Percentiles rank a stretch among this genome's conserved stretches.
Conservation (phyloP, 2,113 vertebrate genomes). For the Pyxicephalus adspersus region DNA sequence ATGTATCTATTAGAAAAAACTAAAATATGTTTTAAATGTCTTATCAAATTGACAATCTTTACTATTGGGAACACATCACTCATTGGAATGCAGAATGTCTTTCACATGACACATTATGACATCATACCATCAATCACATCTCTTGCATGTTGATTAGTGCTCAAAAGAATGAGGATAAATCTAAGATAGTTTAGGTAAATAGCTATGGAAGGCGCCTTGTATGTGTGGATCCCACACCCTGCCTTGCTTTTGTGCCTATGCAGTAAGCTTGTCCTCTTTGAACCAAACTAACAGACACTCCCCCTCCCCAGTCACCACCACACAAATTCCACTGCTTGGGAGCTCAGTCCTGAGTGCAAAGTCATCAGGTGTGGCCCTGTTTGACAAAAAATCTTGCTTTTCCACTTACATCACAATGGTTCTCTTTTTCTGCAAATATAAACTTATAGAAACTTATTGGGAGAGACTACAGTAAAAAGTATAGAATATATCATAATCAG, state of each 20-base stretch:
- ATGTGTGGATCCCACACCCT: background rate
- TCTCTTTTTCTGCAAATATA: background rate
- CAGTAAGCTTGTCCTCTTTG: background rate
- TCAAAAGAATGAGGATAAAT: background rate
- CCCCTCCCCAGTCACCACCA: conserved; percentile 15
- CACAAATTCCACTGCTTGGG: background rate
- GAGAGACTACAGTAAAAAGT: background rate
- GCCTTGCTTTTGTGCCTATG: background rate
- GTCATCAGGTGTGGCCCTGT: conserved; percentile 25
- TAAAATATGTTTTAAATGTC: too few species aligned
- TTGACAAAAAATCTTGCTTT: background rate
- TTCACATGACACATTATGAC: background rate
- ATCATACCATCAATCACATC: background rate
- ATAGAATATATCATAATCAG: background rate
- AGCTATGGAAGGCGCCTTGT: background rate
- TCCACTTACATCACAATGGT: background rate
- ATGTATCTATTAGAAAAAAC: too few species aligned
- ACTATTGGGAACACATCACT: too few species aligned
- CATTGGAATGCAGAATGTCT: background rate
- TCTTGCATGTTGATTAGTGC: background rate
- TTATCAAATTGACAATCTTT: too few species aligned
- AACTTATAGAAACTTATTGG: background rate
- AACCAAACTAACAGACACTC: conserved; percentile 19
- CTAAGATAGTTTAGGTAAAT: background rate
- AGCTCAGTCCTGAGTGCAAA: background rate